Conservation (phyloP, 2,888 invertebrate genomes). For the Belgica antarctica region DNA sequence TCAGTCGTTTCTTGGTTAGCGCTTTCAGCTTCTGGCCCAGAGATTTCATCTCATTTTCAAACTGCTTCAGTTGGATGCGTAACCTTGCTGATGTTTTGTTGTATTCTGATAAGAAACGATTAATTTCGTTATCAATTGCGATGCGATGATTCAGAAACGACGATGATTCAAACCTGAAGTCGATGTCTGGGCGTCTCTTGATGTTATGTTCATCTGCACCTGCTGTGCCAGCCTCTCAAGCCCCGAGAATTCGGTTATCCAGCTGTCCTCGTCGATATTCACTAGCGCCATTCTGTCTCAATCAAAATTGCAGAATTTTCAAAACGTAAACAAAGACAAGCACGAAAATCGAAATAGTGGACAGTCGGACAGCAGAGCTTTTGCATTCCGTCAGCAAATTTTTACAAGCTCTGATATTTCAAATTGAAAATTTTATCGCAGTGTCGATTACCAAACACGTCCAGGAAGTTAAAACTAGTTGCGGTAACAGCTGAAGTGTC, state of each 20-base stretch:
- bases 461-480: background rate
- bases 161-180: background rate
- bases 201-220: slow-evolving; percentile 62
- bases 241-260: slow-evolving; percentile 65
- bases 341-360: background rate
- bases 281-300: slow-evolving; percentile 13
- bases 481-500: background rate
- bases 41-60: slow-evolving; percentile 60
- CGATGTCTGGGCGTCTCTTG: slow-evolving; percentile 54
- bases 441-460: background rate
- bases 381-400: background rate
- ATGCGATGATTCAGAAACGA: background rate
- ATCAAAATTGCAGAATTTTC: background rate
- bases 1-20: slow-evolving; percentile 51
- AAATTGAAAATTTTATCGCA: background rate
- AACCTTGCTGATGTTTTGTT: slow-evolving; percentile 61
- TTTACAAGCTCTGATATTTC: background rate
- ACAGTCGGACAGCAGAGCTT: too few species aligned
- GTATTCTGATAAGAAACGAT: slow-evolving; percentile 60
- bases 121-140: background rate
- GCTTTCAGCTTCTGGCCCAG: slow-evolving; percentile 60
- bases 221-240: slow-evolving; percentile 64
- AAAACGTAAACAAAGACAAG: slow-evolving; percentile 5
- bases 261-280: slow-evolving; percentile 48
- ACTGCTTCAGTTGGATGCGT: slow-evolving; percentile 63